Conservation (phyloP, 2,113 vertebrate genomes). For the Pygoscelis antarcticus region DNA sequence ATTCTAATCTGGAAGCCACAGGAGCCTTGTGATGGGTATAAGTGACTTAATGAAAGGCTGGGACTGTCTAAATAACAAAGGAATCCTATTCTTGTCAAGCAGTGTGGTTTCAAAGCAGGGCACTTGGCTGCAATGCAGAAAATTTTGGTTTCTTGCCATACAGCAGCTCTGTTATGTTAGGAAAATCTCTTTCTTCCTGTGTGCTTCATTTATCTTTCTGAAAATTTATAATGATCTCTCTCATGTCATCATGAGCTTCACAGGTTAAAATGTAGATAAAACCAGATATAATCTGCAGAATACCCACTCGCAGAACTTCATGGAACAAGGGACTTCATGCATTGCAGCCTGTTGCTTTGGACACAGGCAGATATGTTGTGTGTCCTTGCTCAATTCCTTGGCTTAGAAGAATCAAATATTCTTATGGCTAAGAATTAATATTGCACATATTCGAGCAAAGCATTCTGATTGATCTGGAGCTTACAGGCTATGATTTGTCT, state of each 20-base stretch:
- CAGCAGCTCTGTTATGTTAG: not conserved
- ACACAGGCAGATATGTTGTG: not conserved
- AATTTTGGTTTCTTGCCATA: not conserved
- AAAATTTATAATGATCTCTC: not conserved
- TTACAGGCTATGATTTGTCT: not conserved
- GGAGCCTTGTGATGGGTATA: not conserved
- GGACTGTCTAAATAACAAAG: not conserved
- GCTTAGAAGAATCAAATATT: not conserved
- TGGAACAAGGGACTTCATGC: not conserved
- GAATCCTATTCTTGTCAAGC: not conserved
- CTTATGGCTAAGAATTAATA: not conserved
- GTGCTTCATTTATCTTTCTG: not conserved
- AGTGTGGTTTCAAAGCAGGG: not conserved
- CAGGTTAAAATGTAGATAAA: not conserved
- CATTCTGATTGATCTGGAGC: not conserved
- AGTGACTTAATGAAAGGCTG: not conserved
- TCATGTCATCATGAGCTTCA: not conserved
- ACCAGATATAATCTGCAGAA: not conserved
- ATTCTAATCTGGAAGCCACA: not conserved
- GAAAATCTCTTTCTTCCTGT: not conserved
- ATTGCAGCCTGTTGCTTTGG: not conserved
- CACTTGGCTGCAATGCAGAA: not conserved
- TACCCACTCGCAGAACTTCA: not conserved
- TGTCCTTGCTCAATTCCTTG: not conserved
- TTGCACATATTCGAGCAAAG: not conserved